Evolutionary conservation across 2,888 invertebrate species (phyloP), one percentile per base, ranked within the genome.

Genomic region (Trichopoda pennipes): DNA sequence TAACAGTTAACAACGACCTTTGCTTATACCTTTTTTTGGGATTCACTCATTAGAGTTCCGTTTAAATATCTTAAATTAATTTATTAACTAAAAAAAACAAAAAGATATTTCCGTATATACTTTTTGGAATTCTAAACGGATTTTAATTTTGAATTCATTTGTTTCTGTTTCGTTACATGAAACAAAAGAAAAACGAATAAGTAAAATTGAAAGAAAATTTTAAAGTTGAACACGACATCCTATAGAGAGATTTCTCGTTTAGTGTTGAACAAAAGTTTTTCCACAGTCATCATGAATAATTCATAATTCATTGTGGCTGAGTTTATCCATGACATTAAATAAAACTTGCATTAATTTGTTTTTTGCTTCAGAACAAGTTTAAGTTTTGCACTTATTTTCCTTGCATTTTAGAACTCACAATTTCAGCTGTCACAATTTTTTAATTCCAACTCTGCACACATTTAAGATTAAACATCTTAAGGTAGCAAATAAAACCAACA

Each of bases 391-490:
- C 53, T 70, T 28, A 12, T 44, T 55, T 73, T 55, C 47, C 56
- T 47, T 28, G 16, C 56, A 44, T 17, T 78, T 32, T 35, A 53
- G 64, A 73, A 35, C 47, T 56, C 7, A 55, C 53, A 47, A 60
- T 70, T 72, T 78, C 44, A 78, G 72, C 78, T 78, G 78, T 73
- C 73, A 79, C 61, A 61, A 76, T 47, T 69, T 68, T 35, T 60
- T 61, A 35, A 28, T 28, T 79, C 61, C 73, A 58, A 53, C 66
- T 73, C 53, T 38, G 32, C 60, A 32, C 21, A 17, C 47, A 60
- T 61, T 79, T 79, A 47, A 68, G 60, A 68, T 73, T 58, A 53
- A n/a, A 73, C 55, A 35, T 14, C 66, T 23, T 64, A 72, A 72
- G 70, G 58, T 78, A 64, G 70, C 64, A 68, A 53, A 38, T 2